Percentiles rank a stretch among this genome's conserved stretches.
Conservation (phyloP, 2,797 vertebrate genomes). For the Paramormyrops hopkinsi region DNA sequence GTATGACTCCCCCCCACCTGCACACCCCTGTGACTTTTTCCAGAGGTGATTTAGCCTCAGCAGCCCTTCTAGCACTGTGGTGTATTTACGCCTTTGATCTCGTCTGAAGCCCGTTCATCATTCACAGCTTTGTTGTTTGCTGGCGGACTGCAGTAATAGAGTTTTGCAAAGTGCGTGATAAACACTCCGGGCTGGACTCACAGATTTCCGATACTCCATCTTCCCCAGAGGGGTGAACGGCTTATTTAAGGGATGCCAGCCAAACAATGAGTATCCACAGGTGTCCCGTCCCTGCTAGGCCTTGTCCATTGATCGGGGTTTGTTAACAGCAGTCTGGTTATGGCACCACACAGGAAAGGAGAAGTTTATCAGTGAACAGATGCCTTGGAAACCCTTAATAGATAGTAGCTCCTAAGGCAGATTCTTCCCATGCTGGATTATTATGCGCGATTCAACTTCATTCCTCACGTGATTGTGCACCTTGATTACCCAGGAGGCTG, state of each 20-base stretch:
- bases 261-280: neutral
- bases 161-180: constrained; percentile 17
- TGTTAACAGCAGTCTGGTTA: neutral
- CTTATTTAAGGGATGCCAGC: neutral
- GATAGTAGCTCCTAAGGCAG: neutral
- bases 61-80: neutral
- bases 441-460: neutral
- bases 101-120: constrained; percentile 14
- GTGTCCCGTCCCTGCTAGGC: neutral
- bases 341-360: neutral
- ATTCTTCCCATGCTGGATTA: neutral
- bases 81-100: neutral
- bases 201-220: constrained; percentile 23
- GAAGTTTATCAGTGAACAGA: neutral
- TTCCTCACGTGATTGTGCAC: neutral
- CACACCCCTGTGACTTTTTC: neutral
- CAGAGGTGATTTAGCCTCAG: neutral
- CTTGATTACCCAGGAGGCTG: neutral
- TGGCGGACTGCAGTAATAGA: constrained; percentile 17
- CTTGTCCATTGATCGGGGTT: neutral
- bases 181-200: constrained; percentile 23
- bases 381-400: neutral
- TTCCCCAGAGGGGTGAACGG: neutral
- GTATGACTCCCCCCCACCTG: neutral
- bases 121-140: constrained; percentile 15